phyloP scores from a whole-genome alignment of 2,888 invertebrate genomes.

The Cryptophagus acutangulus region DNA sequence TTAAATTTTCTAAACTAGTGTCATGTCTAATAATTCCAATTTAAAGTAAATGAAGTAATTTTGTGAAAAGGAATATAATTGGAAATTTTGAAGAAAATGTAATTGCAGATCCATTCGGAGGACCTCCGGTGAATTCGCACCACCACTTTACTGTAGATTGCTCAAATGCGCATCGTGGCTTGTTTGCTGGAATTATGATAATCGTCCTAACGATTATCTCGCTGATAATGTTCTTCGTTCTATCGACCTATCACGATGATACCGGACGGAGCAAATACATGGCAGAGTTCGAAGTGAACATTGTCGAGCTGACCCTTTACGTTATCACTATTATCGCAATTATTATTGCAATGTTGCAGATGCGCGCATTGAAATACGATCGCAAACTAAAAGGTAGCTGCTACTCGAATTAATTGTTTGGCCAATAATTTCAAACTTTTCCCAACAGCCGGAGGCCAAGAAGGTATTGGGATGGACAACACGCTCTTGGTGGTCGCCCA shows the following conservation, averaged over 20 bases:
- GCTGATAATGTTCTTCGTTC: constrained; percentile 41
- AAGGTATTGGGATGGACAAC: constrained; percentile 62
- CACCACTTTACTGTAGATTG: constrained; percentile 89
- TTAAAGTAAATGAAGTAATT: neutral
- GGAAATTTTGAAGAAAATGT: neutral
- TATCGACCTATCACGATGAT: constrained; percentile 23
- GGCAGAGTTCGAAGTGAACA: constrained; percentile 84
- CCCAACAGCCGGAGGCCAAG: constrained; percentile 24
- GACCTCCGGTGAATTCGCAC: constrained; percentile 53
- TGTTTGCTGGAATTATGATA: constrained; percentile 72
- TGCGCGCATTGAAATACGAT: constrained; percentile 79
- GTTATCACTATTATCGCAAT: constrained; percentile 82
- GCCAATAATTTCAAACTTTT: neutral
- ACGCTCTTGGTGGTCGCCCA: constrained; percentile 89
- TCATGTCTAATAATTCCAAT: too few relatives aligned
- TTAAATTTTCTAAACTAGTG: too few relatives aligned
- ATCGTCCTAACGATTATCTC: constrained; percentile 87
- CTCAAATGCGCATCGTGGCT: constrained; percentile 83
- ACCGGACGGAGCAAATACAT: constrained; percentile 45
- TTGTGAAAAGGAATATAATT: neutral
- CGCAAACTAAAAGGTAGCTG: constrained; percentile 48
- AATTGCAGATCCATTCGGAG: constrained; percentile 28
- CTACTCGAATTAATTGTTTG: constrained; percentile 8
- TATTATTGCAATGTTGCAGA: constrained; percentile 81
- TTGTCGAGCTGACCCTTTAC: constrained; percentile 83